phyloP scores from a whole-genome alignment of 2,113 vertebrate species.

The Lepus timidus region DNA sequence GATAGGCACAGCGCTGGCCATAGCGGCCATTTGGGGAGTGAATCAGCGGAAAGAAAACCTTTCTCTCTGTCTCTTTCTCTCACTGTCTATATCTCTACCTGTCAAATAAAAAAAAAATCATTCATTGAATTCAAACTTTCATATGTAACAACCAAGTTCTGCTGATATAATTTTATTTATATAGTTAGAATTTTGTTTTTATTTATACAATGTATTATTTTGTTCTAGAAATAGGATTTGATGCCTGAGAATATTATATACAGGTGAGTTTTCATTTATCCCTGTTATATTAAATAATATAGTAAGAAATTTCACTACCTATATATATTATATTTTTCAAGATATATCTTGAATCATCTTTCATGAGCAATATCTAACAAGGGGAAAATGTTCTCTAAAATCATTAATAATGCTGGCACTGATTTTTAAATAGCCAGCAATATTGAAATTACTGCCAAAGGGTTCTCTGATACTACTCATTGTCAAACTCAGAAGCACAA shows the following conservation, averaged over 20 bases:
- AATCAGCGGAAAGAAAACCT: no score
- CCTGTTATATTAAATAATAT: background rate
- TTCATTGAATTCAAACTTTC: background rate
- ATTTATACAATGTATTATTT: background rate
- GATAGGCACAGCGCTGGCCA: no score
- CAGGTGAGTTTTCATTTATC: background rate
- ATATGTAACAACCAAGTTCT: background rate
- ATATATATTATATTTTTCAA: background rate
- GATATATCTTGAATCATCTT: background rate
- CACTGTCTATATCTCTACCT: no score
- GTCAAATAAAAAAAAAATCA: background rate
- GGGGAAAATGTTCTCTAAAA: background rate
- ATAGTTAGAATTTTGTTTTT: constrained; percentile 12
- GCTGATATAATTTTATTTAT: background rate
- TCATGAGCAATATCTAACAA: background rate
- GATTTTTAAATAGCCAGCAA: constrained; percentile 37
- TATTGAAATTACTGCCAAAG: constrained; percentile 22
- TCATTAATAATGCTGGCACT: background rate
- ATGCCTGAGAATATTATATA: background rate
- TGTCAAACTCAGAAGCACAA: constrained; percentile 27
- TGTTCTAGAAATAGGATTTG: background rate
- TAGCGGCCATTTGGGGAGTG: no score
- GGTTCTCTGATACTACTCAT: background rate
- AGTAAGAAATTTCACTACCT: background rate
- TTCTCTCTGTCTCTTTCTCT: no score